Evolutionary conservation across 2,888 invertebrate genomes (phyloP), one percentile per base, ranked within the genome.

Genomic region (Hydrotaea cyrtoneurina): DNA sequence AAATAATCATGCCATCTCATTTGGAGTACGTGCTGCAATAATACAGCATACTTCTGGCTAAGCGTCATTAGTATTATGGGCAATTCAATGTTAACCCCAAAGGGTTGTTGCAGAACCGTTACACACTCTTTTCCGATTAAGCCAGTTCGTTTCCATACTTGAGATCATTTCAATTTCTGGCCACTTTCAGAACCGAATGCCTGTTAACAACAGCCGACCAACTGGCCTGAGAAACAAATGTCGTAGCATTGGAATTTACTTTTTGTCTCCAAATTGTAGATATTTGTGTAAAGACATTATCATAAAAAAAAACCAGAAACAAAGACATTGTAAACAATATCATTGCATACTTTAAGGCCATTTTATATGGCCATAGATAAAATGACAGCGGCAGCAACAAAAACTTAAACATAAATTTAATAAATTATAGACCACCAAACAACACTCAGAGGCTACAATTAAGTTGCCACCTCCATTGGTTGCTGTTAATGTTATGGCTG

Each of bases 371-470:
- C 69, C 69, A 69, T 23, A 69, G 69, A 69, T 69, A 69, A 69
- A 43, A 69, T 43, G 21, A 69, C 13, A 69, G 23, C 19, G 4
- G 19, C 43, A 23, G n/a, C 46, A 31, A 21, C 69, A 69, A 46
- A 69, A 69, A 43, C 69, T 69, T 69, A 21, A 69, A 69, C 46
- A 69, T 69, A 69, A 69, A 69, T 69, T 69, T 46, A 69, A 69
- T 69, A 69, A 69, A 43, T 43, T 69, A 69, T 69, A 69, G 69
- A 69, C 69, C 69, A 43, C 39, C 43, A 39, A 69, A 69, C 43
- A 69, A 46, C 69, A 69, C 43, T 69, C n/a, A 46, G 69, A 66
- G 69, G 69, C 46, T 69, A 69, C 69, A 69, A 69, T 69, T 69
- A 69, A 69, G 69, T 69, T 23, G 46, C 69, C 69, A 46, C 21